Percentiles rank a stretch among this genome's conserved stretches.
These are phyloP conservation scores for Apis dorsata DNA, from an alignment of 1,140 invertebrate species.

Conservation along the genomic window DNA sequence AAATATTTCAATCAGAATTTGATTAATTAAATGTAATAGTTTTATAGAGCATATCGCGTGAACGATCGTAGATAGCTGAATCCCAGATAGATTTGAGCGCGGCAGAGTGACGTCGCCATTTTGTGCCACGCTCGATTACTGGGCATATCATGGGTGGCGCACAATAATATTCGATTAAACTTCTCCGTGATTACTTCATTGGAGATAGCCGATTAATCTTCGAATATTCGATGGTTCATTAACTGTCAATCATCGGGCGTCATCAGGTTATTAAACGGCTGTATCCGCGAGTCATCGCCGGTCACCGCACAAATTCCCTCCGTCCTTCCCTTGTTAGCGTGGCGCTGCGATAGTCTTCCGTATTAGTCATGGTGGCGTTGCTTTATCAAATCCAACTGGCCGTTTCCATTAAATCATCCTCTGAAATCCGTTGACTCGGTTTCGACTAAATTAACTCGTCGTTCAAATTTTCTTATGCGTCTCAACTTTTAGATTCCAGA, in stretches of 20 bases:
- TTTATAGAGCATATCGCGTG: too few relatives aligned
- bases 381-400: neutral
- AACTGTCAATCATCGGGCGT: slow-evolving; percentile 51
- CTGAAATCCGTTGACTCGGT: neutral
- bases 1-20: too few relatives aligned
- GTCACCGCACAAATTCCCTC: neutral
- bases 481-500: too few relatives aligned
- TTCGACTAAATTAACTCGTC: neutral
- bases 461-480: too few relatives aligned
- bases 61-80: neutral
- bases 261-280: slow-evolving; percentile 49
- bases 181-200: slow-evolving; percentile 57
- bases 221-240: slow-evolving; percentile 56
- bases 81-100: slow-evolving; percentile 13
- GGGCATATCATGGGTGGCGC: slow-evolving; percentile 44
- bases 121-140: slow-evolving; percentile 70
- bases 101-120: slow-evolving; percentile 73
- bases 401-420: neutral
- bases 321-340: slow-evolving; percentile 33
- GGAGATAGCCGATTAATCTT: slow-evolving; percentile 57
- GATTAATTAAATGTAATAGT: too few relatives aligned
- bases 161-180: slow-evolving; percentile 55
- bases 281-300: slow-evolving; percentile 55
- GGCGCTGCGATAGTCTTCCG: neutral
- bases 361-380: neutral